Evolutionary conservation across 2,888 invertebrate species (phyloP).

Genomic region (Drosophila koepferae): DNA sequence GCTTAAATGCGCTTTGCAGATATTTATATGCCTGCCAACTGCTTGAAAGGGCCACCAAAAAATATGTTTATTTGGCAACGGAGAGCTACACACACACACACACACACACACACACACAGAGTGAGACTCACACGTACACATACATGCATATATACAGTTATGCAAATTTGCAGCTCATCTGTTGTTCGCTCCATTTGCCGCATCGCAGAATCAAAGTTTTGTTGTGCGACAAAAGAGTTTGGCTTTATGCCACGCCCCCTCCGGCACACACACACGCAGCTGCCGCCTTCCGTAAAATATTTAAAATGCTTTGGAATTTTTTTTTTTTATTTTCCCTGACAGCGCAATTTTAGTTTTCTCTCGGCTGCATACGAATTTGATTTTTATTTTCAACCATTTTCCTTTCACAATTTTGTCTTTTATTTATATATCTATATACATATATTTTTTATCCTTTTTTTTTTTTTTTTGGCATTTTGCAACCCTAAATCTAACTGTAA

Average conservation of each 20-base stretch:
- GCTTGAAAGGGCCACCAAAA: constrained; percentile 61
- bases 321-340: constrained; percentile 72
- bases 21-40: constrained; percentile 77
- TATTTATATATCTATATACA: not conserved
- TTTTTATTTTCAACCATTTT: constrained; percentile 2
- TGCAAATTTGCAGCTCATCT: constrained; percentile 60
- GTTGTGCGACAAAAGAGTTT: constrained; percentile 57
- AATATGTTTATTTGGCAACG: constrained; percentile 72
- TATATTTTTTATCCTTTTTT: not conserved
- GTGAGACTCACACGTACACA: not conserved
- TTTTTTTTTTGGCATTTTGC: constrained; percentile 2
- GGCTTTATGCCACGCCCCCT: constrained; percentile 57
- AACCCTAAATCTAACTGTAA: constrained; percentile 17
- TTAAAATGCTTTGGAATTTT: constrained; percentile 41
- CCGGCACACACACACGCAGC: not conserved
- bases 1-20: constrained; percentile 81
- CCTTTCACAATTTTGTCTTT: not conserved
- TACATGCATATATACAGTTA: not conserved
- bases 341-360: constrained; percentile 70
- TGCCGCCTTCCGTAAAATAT: constrained; percentile 33
- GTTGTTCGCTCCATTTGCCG: constrained; percentile 29
- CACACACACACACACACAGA: not conserved
- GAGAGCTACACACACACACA: constrained; percentile 5
- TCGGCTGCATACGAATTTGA: constrained; percentile 4
- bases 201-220: constrained; percentile 64